phyloP scores from a whole-genome alignment of 2,797 vertebrate genomes.

The Trichosurus vulpecula region DNA sequence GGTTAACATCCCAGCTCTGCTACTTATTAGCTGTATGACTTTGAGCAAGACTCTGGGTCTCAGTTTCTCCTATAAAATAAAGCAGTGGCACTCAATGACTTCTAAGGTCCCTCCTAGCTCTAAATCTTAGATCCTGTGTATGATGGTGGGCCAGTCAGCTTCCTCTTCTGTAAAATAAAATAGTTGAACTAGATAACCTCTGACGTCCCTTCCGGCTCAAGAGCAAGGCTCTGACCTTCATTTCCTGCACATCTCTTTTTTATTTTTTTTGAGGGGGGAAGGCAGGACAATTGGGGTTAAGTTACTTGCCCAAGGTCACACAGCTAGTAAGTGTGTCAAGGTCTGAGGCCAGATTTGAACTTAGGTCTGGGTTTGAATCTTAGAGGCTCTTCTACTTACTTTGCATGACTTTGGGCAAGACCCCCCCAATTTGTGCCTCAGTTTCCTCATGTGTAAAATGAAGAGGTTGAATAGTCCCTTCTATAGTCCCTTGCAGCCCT shows the following conservation, averaged over 20 bases:
- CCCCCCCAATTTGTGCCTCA: slow-evolving; percentile 18
- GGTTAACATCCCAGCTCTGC: not conserved
- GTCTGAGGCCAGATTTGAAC: no score
- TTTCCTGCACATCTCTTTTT: not conserved
- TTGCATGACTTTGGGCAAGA: slow-evolving; percentile 17
- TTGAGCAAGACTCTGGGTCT: not conserved
- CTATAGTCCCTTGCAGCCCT: not conserved
- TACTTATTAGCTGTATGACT: not conserved
- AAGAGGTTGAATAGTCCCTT: not conserved
- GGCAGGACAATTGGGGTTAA: no score
- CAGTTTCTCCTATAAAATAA: not conserved
- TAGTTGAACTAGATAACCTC: not conserved
- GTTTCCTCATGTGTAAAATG: slow-evolving; percentile 38
- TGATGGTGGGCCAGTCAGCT: not conserved
- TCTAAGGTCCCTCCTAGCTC: not conserved
- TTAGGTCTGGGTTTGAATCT: not conserved
- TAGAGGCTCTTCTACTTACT: slow-evolving; percentile 34
- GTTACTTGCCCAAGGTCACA: no score
- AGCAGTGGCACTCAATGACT: not conserved
- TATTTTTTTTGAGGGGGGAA: no score
- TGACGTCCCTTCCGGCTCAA: not conserved
- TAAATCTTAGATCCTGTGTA: not conserved
- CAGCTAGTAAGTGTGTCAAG: no score
- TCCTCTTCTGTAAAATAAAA: not conserved
- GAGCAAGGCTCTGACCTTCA: not conserved